These are phyloP conservation scores for Dendrocincla fuliginosa DNA, from an alignment of 2,797 vertebrate genomes.

Conservation along the genomic window DNA sequence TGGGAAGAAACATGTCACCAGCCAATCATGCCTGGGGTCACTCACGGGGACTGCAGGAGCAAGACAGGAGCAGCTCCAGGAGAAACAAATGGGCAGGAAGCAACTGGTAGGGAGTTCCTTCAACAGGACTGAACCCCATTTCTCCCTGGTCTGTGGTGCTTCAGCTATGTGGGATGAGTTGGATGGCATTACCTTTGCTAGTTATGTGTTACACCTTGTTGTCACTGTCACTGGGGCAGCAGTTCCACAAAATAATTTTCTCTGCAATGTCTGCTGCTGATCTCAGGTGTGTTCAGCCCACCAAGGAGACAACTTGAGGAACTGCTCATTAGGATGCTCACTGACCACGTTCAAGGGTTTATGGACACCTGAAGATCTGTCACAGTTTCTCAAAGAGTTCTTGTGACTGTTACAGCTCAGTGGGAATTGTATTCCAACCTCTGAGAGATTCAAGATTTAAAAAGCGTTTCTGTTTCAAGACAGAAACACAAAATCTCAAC, in stretches of 20 bases:
- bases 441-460: not conserved
- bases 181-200: no score
- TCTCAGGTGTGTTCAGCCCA: not conserved
- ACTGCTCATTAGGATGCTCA: not conserved
- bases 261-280: not conserved
- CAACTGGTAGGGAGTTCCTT: fast-evolving
- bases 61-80: not conserved
- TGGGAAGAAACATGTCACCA: not conserved
- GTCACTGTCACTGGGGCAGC: not conserved
- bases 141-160: not conserved
- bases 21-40: fast-evolving
- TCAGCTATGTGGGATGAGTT: fast-evolving
- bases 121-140: not conserved
- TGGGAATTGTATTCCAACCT: not conserved
- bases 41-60: not conserved
- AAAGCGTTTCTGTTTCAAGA: not conserved
- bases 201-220: fast-evolving
- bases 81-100: fast-evolving
- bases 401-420: not conserved
- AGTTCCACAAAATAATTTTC: not conserved
- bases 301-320: not conserved
- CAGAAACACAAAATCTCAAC: not conserved
- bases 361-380: not conserved
- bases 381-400: fast-evolving
- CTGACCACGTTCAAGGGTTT: not conserved